These are phyloP conservation scores for Pangasianodon hypophthalmus DNA, from an alignment of 2,113 vertebrate species.

Conservation along the genomic window DNA sequence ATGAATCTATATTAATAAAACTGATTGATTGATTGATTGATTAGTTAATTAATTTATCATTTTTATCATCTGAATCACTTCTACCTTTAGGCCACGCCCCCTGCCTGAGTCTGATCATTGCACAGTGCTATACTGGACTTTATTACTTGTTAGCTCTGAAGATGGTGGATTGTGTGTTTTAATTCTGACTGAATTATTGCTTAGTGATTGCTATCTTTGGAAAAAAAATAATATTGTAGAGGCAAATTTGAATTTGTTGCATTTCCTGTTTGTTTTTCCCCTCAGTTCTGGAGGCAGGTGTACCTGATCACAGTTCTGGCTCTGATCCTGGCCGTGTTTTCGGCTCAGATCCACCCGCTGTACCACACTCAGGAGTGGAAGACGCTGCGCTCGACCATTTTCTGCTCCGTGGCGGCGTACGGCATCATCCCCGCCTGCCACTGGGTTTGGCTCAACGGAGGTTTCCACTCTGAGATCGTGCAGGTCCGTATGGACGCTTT, in stretches of 20 bases:
- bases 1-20: not conserved
- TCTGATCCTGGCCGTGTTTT: slow-evolving; percentile 91
- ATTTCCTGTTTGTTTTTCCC: not conserved
- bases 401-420: slow-evolving; percentile 88
- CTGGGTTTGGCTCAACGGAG: slow-evolving; percentile 94
- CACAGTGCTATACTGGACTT: not conserved
- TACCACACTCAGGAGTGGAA: slow-evolving; percentile 95
- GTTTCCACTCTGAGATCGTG: slow-evolving; percentile 82
- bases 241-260: not conserved
- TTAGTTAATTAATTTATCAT: not conserved
- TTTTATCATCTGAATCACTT: not conserved
- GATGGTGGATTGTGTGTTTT: not conserved
- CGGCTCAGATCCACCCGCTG: slow-evolving; percentile 91
- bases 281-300: slow-evolving; percentile 93
- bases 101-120: not conserved
- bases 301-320: slow-evolving; percentile 92
- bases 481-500: slow-evolving; percentile 72
- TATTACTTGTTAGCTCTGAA: not conserved
- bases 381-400: slow-evolving; percentile 83
- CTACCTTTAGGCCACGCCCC: not conserved
- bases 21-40: too few species aligned
- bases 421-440: slow-evolving; percentile 91
- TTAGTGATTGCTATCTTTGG: too few species aligned
- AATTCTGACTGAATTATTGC: not conserved
- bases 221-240: not conserved